These are phyloP conservation scores for Eucidaris tribuloides DNA, from an alignment of 35 echinoderm and acorn worm genomes.

Conservation along the genomic window DNA sequence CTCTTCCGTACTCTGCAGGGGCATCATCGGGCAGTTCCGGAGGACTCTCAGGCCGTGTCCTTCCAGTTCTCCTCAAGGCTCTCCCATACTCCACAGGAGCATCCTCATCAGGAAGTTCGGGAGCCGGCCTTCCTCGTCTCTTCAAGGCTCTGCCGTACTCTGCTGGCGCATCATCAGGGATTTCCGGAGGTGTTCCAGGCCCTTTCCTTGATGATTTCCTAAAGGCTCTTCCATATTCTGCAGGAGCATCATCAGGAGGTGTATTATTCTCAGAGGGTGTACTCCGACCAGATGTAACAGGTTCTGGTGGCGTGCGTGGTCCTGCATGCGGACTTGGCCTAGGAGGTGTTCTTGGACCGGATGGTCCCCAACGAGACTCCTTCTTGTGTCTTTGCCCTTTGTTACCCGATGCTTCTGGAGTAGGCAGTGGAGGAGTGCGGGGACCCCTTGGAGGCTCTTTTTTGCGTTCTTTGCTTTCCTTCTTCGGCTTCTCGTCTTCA, in stretches of 20 bases:
- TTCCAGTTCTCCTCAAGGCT: not conserved
- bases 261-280: too few species aligned
- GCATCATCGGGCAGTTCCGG: not conserved
- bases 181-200: too few species aligned
- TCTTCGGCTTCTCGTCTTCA: not conserved
- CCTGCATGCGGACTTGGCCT: too few species aligned
- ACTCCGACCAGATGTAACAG: too few species aligned
- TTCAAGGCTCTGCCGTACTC: conserved; percentile 19
- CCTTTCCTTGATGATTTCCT: too few species aligned
- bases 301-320: too few species aligned
- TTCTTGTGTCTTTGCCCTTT: not conserved
- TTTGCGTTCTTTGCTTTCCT: not conserved
- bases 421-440: not conserved
- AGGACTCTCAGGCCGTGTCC: not conserved
- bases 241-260: too few species aligned
- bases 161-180: too few species aligned
- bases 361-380: not conserved
- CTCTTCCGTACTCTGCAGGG: conserved; percentile 18
- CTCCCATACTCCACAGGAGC: conserved; percentile 10
- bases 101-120: not conserved
- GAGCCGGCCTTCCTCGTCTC: not conserved
- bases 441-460: too few species aligned
- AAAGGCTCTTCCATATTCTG: not conserved
- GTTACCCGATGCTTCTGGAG: not conserved
- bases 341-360: too few species aligned